Base-by-base conservation (phyloP, 2,888 invertebrate genomes). In the Gastracanthus pulcherrimus region DNA sequence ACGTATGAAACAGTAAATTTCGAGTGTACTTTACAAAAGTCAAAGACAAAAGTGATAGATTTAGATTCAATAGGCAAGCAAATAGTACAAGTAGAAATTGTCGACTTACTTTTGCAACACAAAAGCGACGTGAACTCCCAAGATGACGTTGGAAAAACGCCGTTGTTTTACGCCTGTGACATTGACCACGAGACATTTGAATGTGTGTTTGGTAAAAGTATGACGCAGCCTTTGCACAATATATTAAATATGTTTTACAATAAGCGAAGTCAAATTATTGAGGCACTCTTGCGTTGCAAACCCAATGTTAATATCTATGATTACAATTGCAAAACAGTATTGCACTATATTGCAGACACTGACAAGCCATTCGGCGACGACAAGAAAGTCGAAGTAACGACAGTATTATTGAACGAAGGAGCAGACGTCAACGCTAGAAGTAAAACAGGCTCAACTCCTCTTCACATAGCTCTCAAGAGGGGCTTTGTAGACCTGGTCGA, bases 81-180 rank as follows among this genome's bases (percentile, higher is more conserved):
- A 64, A 75, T 26, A 60, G 62, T 69, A 48, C 69, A 76, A 58
- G 29, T 76, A 29, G 48, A 70, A 41, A 81, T 82, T 16, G 34
- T 82, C 55, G 31, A 81, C 41, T 51, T 82, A 31, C 78, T 83
- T 36, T 13, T 83, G 23, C 31, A 58, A 45, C 23, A 80, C 38
- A 72, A 60, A 19, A 82, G 82, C n/a, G 58, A 80, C 55, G 26
- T 81, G 0, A 16, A 77, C 51, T 31, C 26, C 1, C 16, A 41
- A 72, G 77, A 81, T 64, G 7, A 38, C 9, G n/a, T 23, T 16
- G 66, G 74, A 19, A 66, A 67, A 74, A 74, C 79, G 1, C 79
- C 79, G 7, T 62, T 79, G 13, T 79, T 74, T 67, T 62, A 79
- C 58, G 66, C 79, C 29, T 78, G 77, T 71, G 62, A 78, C n/a